A percentile compares a stretch with the other conserved stretches of the same genome.
Conservation (phyloP, 2,888 invertebrate species). For the Platynereis dumerilii region DNA sequence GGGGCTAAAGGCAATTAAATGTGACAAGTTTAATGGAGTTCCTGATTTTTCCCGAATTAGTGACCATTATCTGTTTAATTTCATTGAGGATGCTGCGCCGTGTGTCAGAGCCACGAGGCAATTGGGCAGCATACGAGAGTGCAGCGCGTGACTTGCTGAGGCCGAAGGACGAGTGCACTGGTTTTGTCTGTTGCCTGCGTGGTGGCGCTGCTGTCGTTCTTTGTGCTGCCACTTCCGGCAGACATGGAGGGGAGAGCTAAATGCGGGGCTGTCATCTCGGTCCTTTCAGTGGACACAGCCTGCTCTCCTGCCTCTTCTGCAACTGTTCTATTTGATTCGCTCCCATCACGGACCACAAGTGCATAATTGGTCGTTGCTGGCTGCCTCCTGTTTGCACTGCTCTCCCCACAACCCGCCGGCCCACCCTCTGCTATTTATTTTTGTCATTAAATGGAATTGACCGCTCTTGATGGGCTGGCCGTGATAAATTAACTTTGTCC, state of each 20-base stretch:
- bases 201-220: no score
- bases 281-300: no score
- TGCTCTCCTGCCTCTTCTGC: not conserved
- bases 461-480: not conserved
- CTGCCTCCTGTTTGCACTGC: not conserved
- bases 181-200: no score
- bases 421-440: slow-evolving; percentile 6
- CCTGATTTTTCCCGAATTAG: slow-evolving; percentile 7
- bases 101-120: not conserved
- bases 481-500: slow-evolving; percentile 15
- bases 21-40: slow-evolving; percentile 2
- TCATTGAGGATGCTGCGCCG: not conserved
- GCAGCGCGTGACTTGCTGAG: no score
- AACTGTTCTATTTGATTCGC: slow-evolving; percentile 6
- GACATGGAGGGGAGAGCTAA: no score
- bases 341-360: not conserved
- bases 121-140: not conserved
- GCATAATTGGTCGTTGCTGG: not conserved
- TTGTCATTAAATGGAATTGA: slow-evolving; percentile 6
- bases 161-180: no score
- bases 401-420: not conserved
- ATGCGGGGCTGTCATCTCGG: no score
- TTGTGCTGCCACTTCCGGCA: no score
- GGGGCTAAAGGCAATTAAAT: slow-evolving; percentile 4
- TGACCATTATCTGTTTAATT: not conserved